Evolutionary conservation across 2,888 invertebrate genomes (phyloP).

Genomic region (Pycnomerus fuliginosus): DNA sequence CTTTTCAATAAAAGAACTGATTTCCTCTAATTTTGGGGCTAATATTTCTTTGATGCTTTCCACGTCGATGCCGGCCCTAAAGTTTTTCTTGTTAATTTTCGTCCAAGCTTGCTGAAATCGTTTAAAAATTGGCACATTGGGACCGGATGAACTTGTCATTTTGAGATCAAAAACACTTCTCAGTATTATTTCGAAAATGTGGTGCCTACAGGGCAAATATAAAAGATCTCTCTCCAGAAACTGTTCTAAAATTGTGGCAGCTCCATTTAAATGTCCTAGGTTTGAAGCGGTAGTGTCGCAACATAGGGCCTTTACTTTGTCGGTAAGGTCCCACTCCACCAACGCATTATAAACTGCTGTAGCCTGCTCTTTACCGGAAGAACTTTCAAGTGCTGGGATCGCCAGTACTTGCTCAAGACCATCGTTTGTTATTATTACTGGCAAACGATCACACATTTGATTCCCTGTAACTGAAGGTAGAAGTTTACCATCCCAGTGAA

Average conservation of each 20-base stretch:
- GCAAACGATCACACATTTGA: constrained; percentile 36
- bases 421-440: constrained; percentile 30
- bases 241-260: constrained; percentile 34
- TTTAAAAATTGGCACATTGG: constrained; percentile 31
- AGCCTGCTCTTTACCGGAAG: constrained; percentile 16
- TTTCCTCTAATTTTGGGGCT: not conserved
- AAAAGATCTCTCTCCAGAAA: constrained; percentile 29
- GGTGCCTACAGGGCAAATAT: constrained; percentile 33
- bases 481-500: constrained; percentile 43
- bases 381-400: constrained; percentile 35
- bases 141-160: constrained; percentile 20
- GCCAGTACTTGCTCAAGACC: constrained; percentile 35
- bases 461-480: constrained; percentile 34
- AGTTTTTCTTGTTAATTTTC: constrained; percentile 5
- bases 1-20: not conserved
- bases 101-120: constrained; percentile 28
- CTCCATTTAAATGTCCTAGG: constrained; percentile 30
- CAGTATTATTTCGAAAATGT: constrained; percentile 34
- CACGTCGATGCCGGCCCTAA: not conserved
- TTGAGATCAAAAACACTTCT: constrained; percentile 26
- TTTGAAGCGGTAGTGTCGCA: constrained; percentile 34
- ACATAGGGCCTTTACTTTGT: constrained; percentile 16
- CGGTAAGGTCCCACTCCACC: constrained; percentile 14
- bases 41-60: not conserved
- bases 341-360: constrained; percentile 28